These are phyloP conservation scores for Mechanitis mazaeus DNA, from an alignment of 2,888 invertebrate species.

Conservation along the genomic window DNA sequence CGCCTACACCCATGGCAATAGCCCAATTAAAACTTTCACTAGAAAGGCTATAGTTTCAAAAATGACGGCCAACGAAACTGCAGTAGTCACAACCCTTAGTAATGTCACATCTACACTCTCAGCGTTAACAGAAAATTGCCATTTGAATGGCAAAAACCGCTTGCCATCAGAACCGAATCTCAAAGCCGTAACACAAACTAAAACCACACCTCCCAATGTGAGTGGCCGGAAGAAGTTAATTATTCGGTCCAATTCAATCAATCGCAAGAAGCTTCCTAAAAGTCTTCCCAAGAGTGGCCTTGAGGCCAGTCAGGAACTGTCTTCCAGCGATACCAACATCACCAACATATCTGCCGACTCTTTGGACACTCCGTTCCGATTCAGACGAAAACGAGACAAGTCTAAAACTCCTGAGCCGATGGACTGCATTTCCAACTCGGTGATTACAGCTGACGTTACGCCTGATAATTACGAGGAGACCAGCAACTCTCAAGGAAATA, in stretches of 20 bases:
- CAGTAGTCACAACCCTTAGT: slow-evolving; percentile 45
- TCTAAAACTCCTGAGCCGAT: slow-evolving; percentile 68
- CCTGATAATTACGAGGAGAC: slow-evolving; percentile 68
- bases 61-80: slow-evolving; percentile 45
- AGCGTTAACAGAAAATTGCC: slow-evolving; percentile 66
- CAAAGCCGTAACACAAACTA: slow-evolving; percentile 44
- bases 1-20: slow-evolving; percentile 56
- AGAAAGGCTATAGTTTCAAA: slow-evolving; percentile 55
- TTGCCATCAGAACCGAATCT: slow-evolving; percentile 63
- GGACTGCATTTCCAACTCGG: slow-evolving; percentile 62
- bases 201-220: slow-evolving; percentile 42
- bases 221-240: slow-evolving; percentile 63
- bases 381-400: slow-evolving; percentile 66
- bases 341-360: slow-evolving; percentile 71
- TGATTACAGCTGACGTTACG: slow-evolving; percentile 64
- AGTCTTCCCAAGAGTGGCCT: slow-evolving; percentile 48
- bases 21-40: slow-evolving; percentile 60
- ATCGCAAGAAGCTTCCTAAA: slow-evolving; percentile 65
- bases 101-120: slow-evolving; percentile 66
- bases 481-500: slow-evolving; percentile 69
- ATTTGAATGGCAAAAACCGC: slow-evolving; percentile 66
- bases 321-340: slow-evolving; percentile 70
- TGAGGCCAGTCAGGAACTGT: slow-evolving; percentile 62
- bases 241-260: slow-evolving; percentile 61
- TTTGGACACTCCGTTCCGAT: slow-evolving; percentile 64